Evolutionary conservation across 2,113 vertebrate species (phyloP), one percentile per base, ranked within the genome.

Genomic region (Pungitius pungitius): DNA sequence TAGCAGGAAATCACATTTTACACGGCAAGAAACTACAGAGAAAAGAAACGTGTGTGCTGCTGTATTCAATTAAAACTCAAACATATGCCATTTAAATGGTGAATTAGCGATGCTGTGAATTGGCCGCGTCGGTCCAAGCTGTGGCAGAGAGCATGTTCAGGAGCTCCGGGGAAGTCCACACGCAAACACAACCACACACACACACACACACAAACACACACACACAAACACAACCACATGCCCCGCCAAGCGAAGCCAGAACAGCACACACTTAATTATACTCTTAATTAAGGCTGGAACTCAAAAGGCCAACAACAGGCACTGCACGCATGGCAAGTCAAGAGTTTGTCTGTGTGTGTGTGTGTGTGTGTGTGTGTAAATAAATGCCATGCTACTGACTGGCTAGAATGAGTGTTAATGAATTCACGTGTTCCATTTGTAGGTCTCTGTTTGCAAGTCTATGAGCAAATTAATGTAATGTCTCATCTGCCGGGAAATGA

Each of bases 11-110:
- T 81, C 24, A 13, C 56, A 37, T 60, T 58, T 33, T 26, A 75
- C 59, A 69, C 27, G 37, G 49, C 15, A 20, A 80, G 82, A 80
- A 40, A 86, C 15, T 62, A 54, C n/a, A 56, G 20, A 2, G 11
- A 61, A 42, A 24, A 14, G 24, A 51, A 55, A 20, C 11, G 8
- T n/a, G 54, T 33, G 20, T 39, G 59, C 55, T 18, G n/a, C 30
- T 54, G 54, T 18, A 68, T 85, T 88, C 88, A 91, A 92, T 91
- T 90, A 91, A 79, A 69, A 87, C 78, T 78, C 83, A 88, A 89
- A 91, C 89, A 88, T 88, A 84, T 89, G 89, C 73, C 81, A 58
- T 87, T 87, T 87, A 84, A 89, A 87, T 76, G 87, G 79, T 73
- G 61, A 90, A 89, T 88, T 88, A 89, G 85, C 55, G 0, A 20